Percentiles rank a stretch among this genome's conserved stretches.
phyloP scores from a whole-genome alignment of 2,888 invertebrate genomes.

The Caenorhabditis wallacei region DNA sequence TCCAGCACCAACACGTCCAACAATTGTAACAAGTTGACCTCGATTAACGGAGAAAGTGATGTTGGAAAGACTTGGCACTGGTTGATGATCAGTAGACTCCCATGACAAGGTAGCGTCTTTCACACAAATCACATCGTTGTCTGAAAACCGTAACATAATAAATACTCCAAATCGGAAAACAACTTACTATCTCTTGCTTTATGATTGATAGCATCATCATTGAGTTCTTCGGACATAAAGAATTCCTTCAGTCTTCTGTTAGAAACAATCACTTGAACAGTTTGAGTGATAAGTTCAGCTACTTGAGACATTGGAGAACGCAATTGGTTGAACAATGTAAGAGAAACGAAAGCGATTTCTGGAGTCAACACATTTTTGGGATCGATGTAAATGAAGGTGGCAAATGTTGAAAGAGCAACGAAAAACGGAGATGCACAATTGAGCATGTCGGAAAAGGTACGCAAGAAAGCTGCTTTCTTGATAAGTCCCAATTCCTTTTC shows the following conservation, averaged over 20 bases:
- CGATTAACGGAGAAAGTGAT: constrained; percentile 87
- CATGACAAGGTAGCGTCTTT: constrained; percentile 75
- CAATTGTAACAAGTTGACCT: constrained; percentile 75
- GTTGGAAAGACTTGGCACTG: constrained; percentile 49
- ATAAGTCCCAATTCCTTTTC: constrained; percentile 79
- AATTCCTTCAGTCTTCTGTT: constrained; percentile 81
- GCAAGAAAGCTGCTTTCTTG: constrained; percentile 79
- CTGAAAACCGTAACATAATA: constrained; percentile 61
- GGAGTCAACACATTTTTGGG: constrained; percentile 80
- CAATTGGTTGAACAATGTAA: constrained; percentile 97
- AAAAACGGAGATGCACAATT: constrained; percentile 82
- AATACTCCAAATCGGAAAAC: too few relatives aligned
- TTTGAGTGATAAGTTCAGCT: constrained; percentile 84
- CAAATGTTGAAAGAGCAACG: constrained; percentile 82
- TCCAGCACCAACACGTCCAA: constrained; percentile 80
- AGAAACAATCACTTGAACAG: constrained; percentile 81
- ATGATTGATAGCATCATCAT: constrained; percentile 62
- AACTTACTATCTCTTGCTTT: constrained; percentile 71
- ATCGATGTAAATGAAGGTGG: constrained; percentile 80
- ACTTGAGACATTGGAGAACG: constrained; percentile 96
- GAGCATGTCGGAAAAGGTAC: constrained; percentile 82
- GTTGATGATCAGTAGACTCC: constrained; percentile 71
- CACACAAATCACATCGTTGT: constrained; percentile 77
- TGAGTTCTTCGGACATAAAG: constrained; percentile 75
- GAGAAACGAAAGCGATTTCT: constrained; percentile 94